phyloP scores from a whole-genome alignment of 2,113 vertebrate genomes.

The Merops nubicus region DNA sequence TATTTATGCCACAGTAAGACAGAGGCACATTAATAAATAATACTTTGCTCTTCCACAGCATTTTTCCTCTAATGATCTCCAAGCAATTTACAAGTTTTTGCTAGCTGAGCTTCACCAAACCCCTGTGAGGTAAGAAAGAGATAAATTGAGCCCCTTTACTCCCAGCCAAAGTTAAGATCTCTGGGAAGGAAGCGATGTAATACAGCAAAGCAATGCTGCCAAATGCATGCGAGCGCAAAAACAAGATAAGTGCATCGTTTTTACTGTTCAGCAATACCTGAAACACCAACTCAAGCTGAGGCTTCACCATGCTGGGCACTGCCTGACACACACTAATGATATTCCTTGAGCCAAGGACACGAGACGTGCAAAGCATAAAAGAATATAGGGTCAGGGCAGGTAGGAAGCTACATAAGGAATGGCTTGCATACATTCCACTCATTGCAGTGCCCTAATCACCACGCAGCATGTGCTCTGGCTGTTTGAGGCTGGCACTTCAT shows the following conservation, averaged over 20 bases:
- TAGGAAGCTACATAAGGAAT: neutral
- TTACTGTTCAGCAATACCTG: neutral
- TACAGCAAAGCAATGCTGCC: neutral
- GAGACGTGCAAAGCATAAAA: neutral
- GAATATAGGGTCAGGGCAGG: neutral
- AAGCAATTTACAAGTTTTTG: conserved; percentile 54
- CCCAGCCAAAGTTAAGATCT: conserved; percentile 1
- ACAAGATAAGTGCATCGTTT: neutral
- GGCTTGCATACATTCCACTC: neutral
- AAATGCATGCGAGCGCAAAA: neutral
- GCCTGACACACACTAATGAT: neutral
- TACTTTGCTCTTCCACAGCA: conserved; percentile 47
- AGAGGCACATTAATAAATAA: conserved; percentile 65
- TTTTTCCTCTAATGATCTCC: conserved; percentile 47
- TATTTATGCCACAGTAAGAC: conserved; percentile 55
- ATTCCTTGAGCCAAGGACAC: neutral
- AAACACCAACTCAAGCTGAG: neutral
- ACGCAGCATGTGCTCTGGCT: neutral
- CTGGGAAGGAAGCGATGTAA: neutral
- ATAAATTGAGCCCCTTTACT: conserved; percentile 14
- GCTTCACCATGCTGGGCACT: neutral
- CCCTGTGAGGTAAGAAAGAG: conserved; percentile 14
- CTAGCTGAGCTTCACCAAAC: conserved; percentile 27
- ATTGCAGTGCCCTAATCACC: neutral
- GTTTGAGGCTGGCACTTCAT: neutral